Conservation (phyloP, 2,888 invertebrate genomes). For the Zhuqinia jingwanae region DNA sequence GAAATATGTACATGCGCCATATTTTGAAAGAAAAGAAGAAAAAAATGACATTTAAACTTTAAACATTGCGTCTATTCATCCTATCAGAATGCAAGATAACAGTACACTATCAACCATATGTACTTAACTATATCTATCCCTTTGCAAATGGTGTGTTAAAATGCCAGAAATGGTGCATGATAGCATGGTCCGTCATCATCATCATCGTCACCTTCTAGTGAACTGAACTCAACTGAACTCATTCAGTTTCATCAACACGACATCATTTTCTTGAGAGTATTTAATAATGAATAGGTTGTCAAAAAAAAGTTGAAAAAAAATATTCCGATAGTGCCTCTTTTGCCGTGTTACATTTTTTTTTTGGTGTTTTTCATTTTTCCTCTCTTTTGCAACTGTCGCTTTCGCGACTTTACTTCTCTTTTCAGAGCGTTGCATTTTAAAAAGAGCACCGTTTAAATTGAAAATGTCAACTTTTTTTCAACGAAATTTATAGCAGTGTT, state of each 20-base stretch:
- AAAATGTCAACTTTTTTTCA: constrained; percentile 46
- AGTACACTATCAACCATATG: no score
- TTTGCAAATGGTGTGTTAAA: constrained; percentile 6
- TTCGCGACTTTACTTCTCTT: not conserved
- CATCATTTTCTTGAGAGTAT: not conserved
- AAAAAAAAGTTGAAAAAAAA: not conserved
- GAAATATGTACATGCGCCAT: no score
- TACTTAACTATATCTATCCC: no score
- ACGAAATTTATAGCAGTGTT: constrained; percentile 18
- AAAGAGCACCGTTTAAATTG: constrained; percentile 31
- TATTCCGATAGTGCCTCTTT: not conserved
- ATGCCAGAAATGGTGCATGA: constrained; percentile 50
- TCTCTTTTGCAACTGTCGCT: not conserved
- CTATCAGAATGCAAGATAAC: not conserved
- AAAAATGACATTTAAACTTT: constrained; percentile 1
- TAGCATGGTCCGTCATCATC: constrained; percentile 8
- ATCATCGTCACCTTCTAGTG: not conserved
- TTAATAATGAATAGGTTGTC: constrained; percentile 1
- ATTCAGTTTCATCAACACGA: not conserved
- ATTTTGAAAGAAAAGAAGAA: no score
- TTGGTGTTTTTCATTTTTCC: not conserved
- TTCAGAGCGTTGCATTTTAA: not conserved
- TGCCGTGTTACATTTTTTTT: not conserved
- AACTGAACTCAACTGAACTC: not conserved
- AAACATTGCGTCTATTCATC: not conserved